Conservation (phyloP, 2,113 vertebrate species). For the Bubalus kerabau region DNA sequence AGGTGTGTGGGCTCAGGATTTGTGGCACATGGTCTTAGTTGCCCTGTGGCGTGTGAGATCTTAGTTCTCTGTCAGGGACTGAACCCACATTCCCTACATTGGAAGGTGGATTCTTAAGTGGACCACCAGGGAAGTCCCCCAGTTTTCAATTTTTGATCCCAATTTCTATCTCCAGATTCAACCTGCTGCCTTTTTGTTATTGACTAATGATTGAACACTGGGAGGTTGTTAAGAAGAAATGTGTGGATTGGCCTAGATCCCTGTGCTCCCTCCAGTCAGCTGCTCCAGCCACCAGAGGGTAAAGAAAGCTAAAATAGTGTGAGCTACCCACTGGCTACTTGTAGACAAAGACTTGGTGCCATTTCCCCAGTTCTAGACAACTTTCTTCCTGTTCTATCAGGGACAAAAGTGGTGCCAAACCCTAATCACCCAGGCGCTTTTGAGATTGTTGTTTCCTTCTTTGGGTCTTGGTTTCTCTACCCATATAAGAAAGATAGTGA, state of each 20-base stretch:
- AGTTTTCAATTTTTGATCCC: not conserved
- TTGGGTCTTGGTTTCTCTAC: not conserved
- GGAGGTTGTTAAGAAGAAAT: not conserved
- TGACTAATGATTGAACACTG: not conserved
- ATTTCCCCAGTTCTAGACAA: not conserved
- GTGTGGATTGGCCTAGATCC: not conserved
- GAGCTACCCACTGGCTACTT: not conserved
- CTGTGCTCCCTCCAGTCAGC: not conserved
- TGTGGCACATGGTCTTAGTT: not conserved
- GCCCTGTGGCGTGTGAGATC: not conserved
- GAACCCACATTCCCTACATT: not conserved
- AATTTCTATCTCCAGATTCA: not conserved
- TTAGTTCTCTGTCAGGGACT: not conserved
- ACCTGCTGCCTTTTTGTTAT: not conserved
- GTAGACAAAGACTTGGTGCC: not conserved
- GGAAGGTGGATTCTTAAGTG: not conserved
- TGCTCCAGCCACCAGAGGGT: not conserved
- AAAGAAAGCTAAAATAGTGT: not conserved
- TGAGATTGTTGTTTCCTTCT: not conserved
- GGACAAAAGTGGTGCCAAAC: not conserved
- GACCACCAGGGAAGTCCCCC: not conserved
- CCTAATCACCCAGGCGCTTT: not conserved
- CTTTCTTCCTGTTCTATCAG: not conserved
- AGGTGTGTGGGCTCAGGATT: not conserved
- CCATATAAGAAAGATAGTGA: not conserved